Percentiles rank a stretch among this genome's conserved stretches.
phyloP scores from a whole-genome alignment of 2,113 vertebrate species.

The Microcebus jonahi region DNA sequence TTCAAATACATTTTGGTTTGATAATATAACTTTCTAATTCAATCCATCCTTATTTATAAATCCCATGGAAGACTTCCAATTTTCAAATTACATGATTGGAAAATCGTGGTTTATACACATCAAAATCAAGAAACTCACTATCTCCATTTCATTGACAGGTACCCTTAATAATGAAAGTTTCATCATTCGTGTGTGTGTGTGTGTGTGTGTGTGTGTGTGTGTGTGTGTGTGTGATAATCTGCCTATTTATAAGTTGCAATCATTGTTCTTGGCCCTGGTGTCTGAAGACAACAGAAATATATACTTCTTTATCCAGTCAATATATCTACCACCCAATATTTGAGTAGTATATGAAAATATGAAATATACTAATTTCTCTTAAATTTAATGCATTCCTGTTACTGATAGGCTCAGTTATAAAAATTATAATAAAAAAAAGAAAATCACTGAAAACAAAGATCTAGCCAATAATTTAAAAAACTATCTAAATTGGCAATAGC shows the following conservation, averaged over 20 bases:
- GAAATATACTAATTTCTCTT: background rate
- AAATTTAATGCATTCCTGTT: background rate
- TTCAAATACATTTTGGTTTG: background rate
- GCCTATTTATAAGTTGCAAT: no score
- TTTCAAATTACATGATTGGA: background rate
- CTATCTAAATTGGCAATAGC: background rate
- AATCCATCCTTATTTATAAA: background rate
- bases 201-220: no score
- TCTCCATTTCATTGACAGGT: background rate
- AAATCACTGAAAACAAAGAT: background rate
- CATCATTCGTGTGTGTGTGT: no score
- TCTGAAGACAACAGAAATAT: background rate
- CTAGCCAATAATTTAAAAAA: background rate
- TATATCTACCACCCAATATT: background rate
- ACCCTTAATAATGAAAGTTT: background rate
- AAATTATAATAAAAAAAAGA: background rate
- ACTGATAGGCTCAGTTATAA: background rate
- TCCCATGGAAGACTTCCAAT: background rate
- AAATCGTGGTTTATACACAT: background rate
- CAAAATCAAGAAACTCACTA: background rate
- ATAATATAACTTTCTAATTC: background rate
- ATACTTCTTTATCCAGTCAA: background rate
- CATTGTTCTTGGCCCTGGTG: background rate
- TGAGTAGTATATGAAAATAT: background rate
- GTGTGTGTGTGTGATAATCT: no score